phyloP scores from a whole-genome alignment of 2,888 invertebrate species.

The Serripes groenlandicus region DNA sequence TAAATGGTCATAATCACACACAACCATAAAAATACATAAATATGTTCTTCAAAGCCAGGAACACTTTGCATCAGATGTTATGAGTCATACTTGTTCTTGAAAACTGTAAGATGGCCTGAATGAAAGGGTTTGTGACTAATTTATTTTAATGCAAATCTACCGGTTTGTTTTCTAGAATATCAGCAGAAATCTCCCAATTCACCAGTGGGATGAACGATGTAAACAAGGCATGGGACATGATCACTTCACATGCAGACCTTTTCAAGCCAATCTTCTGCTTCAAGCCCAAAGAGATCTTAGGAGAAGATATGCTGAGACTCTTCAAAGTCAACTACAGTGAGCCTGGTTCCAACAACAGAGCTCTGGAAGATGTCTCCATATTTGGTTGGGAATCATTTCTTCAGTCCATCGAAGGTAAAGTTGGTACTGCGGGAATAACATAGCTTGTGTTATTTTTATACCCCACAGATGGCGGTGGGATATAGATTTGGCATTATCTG shows the following conservation, averaged over 20 bases:
- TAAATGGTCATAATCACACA: slow-evolving; percentile 15
- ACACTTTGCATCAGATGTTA: background rate
- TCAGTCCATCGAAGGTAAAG: slow-evolving; percentile 47
- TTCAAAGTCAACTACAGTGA: slow-evolving; percentile 36
- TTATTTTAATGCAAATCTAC: background rate
- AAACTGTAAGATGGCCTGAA: slow-evolving; percentile 1
- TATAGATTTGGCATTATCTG: no score
- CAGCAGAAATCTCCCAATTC: slow-evolving; percentile 45
- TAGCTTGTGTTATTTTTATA: background rate
- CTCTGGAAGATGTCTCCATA: slow-evolving; percentile 29
- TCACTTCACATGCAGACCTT: slow-evolving; percentile 25
- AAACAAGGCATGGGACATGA: slow-evolving; percentile 31
- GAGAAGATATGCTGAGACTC: slow-evolving; percentile 21
- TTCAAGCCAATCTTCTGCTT: slow-evolving; percentile 37
- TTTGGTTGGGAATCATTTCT: slow-evolving; percentile 45
- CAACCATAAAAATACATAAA: slow-evolving; percentile 1
- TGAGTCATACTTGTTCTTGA: background rate
- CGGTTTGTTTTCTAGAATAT: slow-evolving; percentile 22
- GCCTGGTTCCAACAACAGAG: slow-evolving; percentile 38
- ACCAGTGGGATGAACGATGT: slow-evolving; percentile 44
- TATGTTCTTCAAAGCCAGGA: slow-evolving; percentile 9
- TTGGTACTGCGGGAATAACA: background rate
- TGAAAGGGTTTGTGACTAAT: slow-evolving; percentile 7
- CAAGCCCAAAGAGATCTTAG: slow-evolving; percentile 10
- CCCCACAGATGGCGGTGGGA: no score